A percentile compares a stretch with the other conserved stretches of the same genome.
phyloP scores from a whole-genome alignment of 1,140 invertebrate genomes.

The Hylaeus volcanicus region DNA sequence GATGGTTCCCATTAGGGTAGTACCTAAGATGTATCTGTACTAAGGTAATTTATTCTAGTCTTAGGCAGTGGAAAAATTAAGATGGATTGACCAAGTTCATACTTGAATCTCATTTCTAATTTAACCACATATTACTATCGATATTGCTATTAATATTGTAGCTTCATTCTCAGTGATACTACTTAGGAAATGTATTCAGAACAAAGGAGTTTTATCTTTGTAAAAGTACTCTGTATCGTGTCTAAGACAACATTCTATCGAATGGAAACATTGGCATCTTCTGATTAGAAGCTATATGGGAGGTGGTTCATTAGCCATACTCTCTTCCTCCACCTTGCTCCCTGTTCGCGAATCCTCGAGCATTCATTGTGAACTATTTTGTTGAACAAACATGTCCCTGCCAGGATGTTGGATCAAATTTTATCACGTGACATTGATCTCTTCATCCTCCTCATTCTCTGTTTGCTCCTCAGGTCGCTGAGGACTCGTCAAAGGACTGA shows the following conservation, averaged over 20 bases:
- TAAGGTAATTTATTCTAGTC: too few species aligned
- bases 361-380: constrained; percentile 12
- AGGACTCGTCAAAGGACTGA: constrained; percentile 79
- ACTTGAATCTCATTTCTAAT: too few species aligned
- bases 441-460: constrained; percentile 89
- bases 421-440: constrained; percentile 91
- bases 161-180: too few species aligned
- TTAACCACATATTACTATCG: too few species aligned
- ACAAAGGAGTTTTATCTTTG: too few species aligned
- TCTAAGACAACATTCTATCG: background rate
- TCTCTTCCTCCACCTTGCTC: constrained; percentile 1
- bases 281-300: background rate
- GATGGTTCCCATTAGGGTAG: too few species aligned
- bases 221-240: too few species aligned
- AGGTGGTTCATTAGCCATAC: background rate
- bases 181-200: too few species aligned
- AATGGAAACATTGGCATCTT: background rate
- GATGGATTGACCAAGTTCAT: too few species aligned
- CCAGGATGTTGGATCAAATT: constrained; percentile 33
- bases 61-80: too few species aligned
- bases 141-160: too few species aligned
- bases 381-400: constrained; percentile 33
- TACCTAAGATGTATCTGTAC: too few species aligned
- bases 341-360: constrained; percentile 34
- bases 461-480: constrained; percentile 82